Conservation (phyloP, 2,797 vertebrate species). For the Myripristis murdjan region DNA sequence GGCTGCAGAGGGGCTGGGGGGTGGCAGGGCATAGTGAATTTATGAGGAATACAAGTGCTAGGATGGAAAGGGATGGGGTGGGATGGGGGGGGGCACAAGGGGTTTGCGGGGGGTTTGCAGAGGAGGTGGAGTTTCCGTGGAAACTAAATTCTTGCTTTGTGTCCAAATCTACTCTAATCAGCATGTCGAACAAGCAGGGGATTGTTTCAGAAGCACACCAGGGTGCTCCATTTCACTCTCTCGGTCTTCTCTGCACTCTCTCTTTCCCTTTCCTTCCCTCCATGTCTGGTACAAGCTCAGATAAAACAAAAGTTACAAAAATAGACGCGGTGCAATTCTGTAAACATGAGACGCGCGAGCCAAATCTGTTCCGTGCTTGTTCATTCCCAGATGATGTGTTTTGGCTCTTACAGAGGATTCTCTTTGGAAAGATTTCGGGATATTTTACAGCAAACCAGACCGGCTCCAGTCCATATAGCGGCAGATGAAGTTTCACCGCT, state of each 20-base stretch:
- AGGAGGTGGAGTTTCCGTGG: constrained; percentile 48
- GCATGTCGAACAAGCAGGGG: constrained; percentile 46
- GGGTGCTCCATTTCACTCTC: constrained; percentile 19
- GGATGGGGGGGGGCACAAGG: not conserved
- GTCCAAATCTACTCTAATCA: constrained; percentile 56
- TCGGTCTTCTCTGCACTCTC: not conserved
- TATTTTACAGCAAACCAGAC: not conserved
- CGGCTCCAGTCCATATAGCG: not conserved
- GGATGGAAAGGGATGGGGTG: not conserved
- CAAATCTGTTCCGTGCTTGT: not conserved
- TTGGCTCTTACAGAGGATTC: not conserved
- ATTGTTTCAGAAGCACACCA: constrained; percentile 19
- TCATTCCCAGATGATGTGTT: not conserved
- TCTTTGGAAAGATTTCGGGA: no score
- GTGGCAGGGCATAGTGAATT: constrained; percentile 20
- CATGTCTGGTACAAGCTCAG: constrained; percentile 8
- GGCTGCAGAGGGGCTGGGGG: constrained; percentile 12
- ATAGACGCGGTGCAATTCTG: constrained; percentile 17
- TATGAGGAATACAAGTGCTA: constrained; percentile 23
- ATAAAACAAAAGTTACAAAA: constrained; percentile 36
- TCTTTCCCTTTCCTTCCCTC: not conserved
- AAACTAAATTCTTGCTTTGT: constrained; percentile 59
- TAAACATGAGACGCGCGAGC: constrained; percentile 14
- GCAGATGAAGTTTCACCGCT: no score
- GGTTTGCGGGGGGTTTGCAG: not conserved